Conservation (phyloP, 53 echinoderm and acorn worm species). For the Stichopus horrens region DNA sequence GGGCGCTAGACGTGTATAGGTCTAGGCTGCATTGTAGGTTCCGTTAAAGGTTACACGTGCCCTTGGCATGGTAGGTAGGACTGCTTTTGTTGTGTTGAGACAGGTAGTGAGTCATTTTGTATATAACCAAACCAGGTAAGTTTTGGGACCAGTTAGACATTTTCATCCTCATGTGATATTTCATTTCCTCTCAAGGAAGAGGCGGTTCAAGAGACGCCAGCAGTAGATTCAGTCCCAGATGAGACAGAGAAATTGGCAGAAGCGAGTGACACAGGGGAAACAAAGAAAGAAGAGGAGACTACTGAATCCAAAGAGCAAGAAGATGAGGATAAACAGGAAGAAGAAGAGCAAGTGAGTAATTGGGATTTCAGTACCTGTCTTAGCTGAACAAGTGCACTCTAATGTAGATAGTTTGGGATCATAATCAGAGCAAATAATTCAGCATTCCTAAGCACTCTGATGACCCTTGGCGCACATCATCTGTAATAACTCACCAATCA, state of each 20-base stretch:
- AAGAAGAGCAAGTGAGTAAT: constrained; percentile 35
- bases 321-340: constrained; percentile 1
- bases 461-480: too few relatives aligned
- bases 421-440: too few relatives aligned
- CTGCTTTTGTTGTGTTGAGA: background rate
- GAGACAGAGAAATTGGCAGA: constrained; percentile 15
- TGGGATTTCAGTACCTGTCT: background rate
- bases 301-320: constrained; percentile 15
- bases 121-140: background rate
- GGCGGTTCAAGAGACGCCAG: background rate
- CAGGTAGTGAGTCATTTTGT: background rate
- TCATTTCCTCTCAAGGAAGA: constrained; percentile 1
- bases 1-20: too few relatives aligned
- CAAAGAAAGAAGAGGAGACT: constrained; percentile 4
- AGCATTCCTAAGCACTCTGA: too few relatives aligned
- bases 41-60: too few relatives aligned
- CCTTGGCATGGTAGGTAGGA: too few relatives aligned
- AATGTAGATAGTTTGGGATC: too few relatives aligned
- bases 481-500: too few relatives aligned
- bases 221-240: constrained; percentile 9
- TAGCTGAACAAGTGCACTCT: constrained; percentile 29
- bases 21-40: too few relatives aligned
- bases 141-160: background rate
- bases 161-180: background rate
- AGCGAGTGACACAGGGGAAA: constrained; percentile 13